Percentiles rank a stretch among this genome's conserved stretches.
These are phyloP conservation scores for Pseudochaenichthys georgianus DNA, from an alignment of 2,797 vertebrate genomes.

Conservation along the genomic window DNA sequence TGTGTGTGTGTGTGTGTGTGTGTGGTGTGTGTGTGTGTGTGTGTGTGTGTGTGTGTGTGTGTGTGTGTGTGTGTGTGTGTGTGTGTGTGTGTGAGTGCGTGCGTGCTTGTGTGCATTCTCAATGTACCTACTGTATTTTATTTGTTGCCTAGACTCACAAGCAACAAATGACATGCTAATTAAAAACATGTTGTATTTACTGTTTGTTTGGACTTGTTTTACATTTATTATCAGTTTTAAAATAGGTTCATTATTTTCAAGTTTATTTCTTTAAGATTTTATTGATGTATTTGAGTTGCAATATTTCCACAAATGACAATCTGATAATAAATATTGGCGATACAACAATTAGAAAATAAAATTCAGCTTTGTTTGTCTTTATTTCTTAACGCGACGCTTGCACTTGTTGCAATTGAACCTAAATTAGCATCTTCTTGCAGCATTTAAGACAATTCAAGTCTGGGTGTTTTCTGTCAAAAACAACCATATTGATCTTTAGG, in stretches of 20 bases:
- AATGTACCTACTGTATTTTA: slow-evolving; percentile 11
- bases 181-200: background rate
- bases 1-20: no score
- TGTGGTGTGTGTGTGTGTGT: no score
- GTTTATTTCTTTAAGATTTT: no score
- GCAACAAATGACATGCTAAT: background rate
- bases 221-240: background rate
- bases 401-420: background rate
- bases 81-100: no score
- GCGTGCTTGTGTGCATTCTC: background rate
- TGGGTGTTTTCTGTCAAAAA: background rate
- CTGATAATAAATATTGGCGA: background rate
- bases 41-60: accelerated
- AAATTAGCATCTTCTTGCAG: background rate
- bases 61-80: no score
- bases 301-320: background rate
- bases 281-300: background rate
- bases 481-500: background rate
- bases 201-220: background rate
- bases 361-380: background rate
- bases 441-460: background rate
- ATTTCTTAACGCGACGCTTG: background rate
- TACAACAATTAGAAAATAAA: background rate
- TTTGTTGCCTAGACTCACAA: slow-evolving; percentile 22
- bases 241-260: background rate